Evolutionary conservation across 2,797 vertebrate genomes (phyloP).

Genomic region (Alcedo quadribrachys): DNA sequence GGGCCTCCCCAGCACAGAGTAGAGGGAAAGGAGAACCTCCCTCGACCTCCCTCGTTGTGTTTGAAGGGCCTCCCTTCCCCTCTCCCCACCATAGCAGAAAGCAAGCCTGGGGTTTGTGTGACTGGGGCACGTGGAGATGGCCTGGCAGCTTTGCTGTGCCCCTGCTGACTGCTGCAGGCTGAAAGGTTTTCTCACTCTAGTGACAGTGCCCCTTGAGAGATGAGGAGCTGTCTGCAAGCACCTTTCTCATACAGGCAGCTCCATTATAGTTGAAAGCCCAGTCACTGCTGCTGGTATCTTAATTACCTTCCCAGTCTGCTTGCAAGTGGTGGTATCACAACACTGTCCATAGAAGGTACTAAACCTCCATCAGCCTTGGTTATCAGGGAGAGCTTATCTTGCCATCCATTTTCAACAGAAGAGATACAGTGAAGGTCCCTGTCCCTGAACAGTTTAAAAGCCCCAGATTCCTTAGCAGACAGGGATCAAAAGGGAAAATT

Average conservation of each 20-base stretch:
- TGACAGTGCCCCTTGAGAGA: not conserved
- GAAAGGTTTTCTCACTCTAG: not conserved
- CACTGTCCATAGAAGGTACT: not conserved
- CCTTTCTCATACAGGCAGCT: not conserved
- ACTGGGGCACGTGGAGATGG: not conserved
- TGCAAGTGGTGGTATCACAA: conserved; percentile 25
- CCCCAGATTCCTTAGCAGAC: not conserved
- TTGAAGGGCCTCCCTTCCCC: not conserved
- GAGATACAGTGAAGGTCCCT: not conserved
- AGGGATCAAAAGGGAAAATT: conserved; percentile 14
- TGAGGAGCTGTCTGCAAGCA: not conserved
- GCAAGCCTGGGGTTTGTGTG: rapidly evolving
- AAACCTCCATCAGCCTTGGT: not conserved
- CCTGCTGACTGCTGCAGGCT: rapidly evolving
- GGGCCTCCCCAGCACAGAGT: too few species aligned
- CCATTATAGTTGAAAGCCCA: not conserved
- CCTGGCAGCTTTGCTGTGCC: not conserved
- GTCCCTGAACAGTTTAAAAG: not conserved
- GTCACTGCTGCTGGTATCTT: not conserved
- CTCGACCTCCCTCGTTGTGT: too few species aligned
- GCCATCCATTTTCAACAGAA: not conserved
- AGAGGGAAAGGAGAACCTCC: too few species aligned
- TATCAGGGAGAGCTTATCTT: conserved; percentile 27
- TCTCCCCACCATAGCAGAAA: not conserved
- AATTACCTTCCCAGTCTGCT: not conserved